A percentile compares a stretch with the other conserved stretches of the same genome.
Evolutionary conservation across 2,113 vertebrate species (phyloP).

Genomic region (Beaufortia kweichowensis): DNA sequence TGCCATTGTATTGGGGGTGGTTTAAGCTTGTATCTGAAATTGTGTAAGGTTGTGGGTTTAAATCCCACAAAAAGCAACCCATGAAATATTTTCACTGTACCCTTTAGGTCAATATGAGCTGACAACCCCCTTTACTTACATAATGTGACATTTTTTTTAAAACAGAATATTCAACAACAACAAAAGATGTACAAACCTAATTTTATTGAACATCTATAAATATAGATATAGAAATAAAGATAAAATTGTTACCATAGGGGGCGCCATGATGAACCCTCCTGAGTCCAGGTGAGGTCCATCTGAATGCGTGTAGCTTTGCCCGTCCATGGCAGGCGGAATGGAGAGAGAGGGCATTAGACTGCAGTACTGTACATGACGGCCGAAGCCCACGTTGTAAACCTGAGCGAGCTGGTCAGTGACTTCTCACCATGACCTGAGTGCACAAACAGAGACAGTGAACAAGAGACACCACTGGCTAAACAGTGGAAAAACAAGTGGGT

Average conservation of each 20-base stretch:
- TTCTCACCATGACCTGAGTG: slow-evolving; percentile 70
- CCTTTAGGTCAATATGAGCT: too few relatives aligned
- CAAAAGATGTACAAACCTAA: too few relatives aligned
- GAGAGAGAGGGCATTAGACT: slow-evolving; percentile 76
- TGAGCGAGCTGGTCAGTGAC: slow-evolving; percentile 55
- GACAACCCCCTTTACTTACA: too few relatives aligned
- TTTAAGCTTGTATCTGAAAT: background rate
- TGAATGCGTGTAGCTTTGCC: slow-evolving; percentile 78
- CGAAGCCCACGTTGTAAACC: background rate
- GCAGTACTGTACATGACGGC: slow-evolving; percentile 32
- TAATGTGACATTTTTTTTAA: too few relatives aligned
- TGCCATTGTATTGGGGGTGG: too few relatives aligned
- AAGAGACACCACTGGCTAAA: background rate
- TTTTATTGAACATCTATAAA: too few relatives aligned
- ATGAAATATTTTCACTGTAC: too few relatives aligned
- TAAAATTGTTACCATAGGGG: slow-evolving; percentile 65
- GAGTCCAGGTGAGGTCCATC: slow-evolving; percentile 74
- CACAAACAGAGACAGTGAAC: slow-evolving; percentile 26
- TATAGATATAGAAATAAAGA: too few relatives aligned
- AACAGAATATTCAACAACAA: too few relatives aligned
- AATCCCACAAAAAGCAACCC: background rate
- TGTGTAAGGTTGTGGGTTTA: background rate
- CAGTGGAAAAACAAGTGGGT: slow-evolving; percentile 7
- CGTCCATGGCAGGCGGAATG: slow-evolving; percentile 77
- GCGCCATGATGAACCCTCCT: slow-evolving; percentile 66